Conservation (phyloP, 2,888 invertebrate species). For the Trissoscelio sp. region DNA sequence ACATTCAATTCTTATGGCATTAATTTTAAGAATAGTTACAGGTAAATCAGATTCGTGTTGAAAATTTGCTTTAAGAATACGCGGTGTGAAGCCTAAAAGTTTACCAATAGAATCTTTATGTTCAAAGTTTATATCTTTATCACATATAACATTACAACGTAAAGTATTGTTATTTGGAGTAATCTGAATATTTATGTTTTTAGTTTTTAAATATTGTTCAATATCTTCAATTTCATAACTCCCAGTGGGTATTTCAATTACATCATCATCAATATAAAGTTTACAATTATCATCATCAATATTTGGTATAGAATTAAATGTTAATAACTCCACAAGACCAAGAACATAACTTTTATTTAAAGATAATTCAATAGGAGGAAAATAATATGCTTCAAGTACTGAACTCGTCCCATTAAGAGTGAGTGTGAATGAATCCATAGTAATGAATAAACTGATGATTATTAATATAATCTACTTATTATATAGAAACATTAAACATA, state of each 20-base stretch:
- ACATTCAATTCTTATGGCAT: conserved; percentile 25
- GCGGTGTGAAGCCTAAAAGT: conserved; percentile 7
- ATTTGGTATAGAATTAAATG: conserved; percentile 8
- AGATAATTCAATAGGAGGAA: conserved; percentile 3
- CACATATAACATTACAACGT: conserved; percentile 42
- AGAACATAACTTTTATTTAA: not conserved
- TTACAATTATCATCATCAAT: conserved; percentile 1
- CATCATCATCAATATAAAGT: not conserved
- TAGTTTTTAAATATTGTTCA: not conserved
- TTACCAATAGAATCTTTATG: conserved; percentile 37
- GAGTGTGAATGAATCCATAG: not conserved
- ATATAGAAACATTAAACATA: no score
- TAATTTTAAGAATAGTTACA: conserved; percentile 38
- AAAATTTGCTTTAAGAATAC: not conserved
- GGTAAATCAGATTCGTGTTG: not conserved
- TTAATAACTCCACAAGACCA: no score
- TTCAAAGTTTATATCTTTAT: conserved; percentile 50
- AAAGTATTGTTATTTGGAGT: conserved; percentile 62
- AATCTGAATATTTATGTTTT: not conserved
- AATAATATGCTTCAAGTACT: conserved; percentile 5
- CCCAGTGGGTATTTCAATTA: not conserved
- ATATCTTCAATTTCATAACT: conserved; percentile 5
- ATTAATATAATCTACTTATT: no score
- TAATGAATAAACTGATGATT: not conserved
- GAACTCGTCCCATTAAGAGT: conserved; percentile 12